Evolutionary conservation across 2,797 vertebrate species (phyloP).

Genomic region (Enoplosus armatus): DNA sequence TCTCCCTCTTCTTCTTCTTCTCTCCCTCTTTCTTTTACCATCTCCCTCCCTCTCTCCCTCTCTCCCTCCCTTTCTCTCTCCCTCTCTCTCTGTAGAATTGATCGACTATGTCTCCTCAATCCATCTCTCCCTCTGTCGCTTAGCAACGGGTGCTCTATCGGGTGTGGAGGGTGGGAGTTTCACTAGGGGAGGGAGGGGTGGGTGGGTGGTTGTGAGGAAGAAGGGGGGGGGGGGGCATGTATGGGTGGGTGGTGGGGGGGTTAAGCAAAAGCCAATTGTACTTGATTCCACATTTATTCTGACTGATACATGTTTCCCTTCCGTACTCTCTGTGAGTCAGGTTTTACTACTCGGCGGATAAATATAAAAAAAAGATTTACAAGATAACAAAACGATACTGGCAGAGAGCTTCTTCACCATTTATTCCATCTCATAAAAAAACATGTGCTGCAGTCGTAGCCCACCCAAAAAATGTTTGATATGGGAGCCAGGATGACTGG

Average conservation of each 20-base stretch:
- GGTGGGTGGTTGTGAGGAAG: slow-evolving; percentile 57
- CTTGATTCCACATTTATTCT: slow-evolving; percentile 75
- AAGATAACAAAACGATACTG: slow-evolving; percentile 45
- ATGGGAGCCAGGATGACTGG: slow-evolving; percentile 71
- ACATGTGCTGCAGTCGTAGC: slow-evolving; percentile 53
- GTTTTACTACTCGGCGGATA: slow-evolving; percentile 41
- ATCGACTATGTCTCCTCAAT: slow-evolving; percentile 89
- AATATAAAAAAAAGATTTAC: slow-evolving; percentile 50
- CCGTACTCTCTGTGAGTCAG: slow-evolving; percentile 50
- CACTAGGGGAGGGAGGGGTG: slow-evolving; percentile 68
- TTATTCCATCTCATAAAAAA: slow-evolving; percentile 34
- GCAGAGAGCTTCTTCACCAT: slow-evolving; percentile 44
- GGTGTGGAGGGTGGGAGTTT: slow-evolving; percentile 86
- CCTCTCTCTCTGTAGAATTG: slow-evolving; percentile 86
- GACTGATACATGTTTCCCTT: slow-evolving; percentile 71
- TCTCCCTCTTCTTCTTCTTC: slow-evolving; percentile 39
- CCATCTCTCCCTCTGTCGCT: slow-evolving; percentile 89
- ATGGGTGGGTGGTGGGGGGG: slow-evolving; percentile 50
- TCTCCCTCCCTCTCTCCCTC: slow-evolving; percentile 28
- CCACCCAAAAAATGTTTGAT: slow-evolving; percentile 62
- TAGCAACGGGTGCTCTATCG: slow-evolving; percentile 89
- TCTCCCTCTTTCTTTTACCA: slow-evolving; percentile 50
- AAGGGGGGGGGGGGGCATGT: slow-evolving; percentile 36
- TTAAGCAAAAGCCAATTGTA: slow-evolving; percentile 77
- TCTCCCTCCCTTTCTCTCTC: slow-evolving; percentile 36